Evolutionary conservation across 2,113 vertebrate species (phyloP).

Genomic region (Calcarius ornatus): DNA sequence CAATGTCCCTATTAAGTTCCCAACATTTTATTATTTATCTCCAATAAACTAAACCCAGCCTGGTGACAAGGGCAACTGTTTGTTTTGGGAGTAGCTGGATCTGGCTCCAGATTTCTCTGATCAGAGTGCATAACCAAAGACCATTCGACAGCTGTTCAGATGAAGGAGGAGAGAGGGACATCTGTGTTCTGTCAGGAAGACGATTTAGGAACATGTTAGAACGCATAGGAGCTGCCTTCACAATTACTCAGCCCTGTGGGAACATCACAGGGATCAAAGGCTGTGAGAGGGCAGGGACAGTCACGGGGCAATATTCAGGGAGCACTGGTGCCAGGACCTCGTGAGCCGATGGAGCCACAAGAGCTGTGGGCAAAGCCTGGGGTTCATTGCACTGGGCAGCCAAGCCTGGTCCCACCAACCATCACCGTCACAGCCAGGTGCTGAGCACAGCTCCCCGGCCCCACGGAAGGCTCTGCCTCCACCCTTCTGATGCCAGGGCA

Average conservation of each 20-base stretch:
- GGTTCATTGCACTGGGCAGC: background rate
- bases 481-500: background rate
- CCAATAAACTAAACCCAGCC: background rate
- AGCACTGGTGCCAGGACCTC: background rate
- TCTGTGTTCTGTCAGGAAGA: background rate
- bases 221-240: background rate
- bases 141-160: background rate
- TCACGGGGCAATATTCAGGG: background rate
- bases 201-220: background rate
- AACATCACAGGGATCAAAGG: background rate
- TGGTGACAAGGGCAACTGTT: background rate
- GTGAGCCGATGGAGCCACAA: background rate
- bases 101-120: background rate
- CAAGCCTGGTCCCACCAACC: background rate
- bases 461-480: accelerated
- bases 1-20: background rate
- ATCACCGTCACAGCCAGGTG: background rate
- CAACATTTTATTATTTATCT: background rate
- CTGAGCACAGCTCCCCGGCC: accelerated
- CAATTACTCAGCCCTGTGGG: background rate
- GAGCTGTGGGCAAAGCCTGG: background rate
- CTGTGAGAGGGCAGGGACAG: background rate
- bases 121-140: background rate
- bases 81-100: background rate
- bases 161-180: background rate